Evolutionary conservation across 92 coral and sea anemone genomes (phyloP), one percentile per base, ranked within the genome.

Genomic region (Blastomussa wellsi): DNA sequence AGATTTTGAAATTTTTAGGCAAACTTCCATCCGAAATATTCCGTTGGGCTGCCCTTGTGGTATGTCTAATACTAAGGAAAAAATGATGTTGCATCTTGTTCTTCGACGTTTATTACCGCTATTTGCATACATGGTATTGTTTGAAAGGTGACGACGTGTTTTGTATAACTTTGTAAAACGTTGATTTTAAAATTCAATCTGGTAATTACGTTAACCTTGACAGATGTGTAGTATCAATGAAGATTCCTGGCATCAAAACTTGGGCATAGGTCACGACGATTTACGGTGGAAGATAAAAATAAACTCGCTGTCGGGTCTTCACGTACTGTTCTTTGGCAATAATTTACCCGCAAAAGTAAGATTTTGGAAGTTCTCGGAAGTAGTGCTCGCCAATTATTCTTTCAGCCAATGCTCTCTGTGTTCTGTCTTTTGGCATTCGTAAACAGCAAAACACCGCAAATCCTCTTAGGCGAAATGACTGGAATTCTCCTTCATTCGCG

Each of bases 161-260:
- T 70, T 38, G 75, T 28, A 37, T 70, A 36, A 70, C 41, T 70
- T 70, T 70, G 48, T 70, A 36, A 70, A 69, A 37, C 41, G 48
- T 70, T 36, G 75, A 36, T 35, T 36, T 69, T 70, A 70, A 70
- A 70, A 69, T 69, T 38, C 44, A 70, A 36, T 70, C 75, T 70
- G 75, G 28, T 70, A 70, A 70, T 70, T 70, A 70, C 75, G 44
- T 70, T 37, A 35, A 70, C 75, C 15, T 70, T 70, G 26, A 38
- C 75, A 70, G 75, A 70, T 70, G 74, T 68, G 74, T 33, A 36
- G 44, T 68, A 35, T 17, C n/a, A 32, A 68, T 68, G 74, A 68
- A 68, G 74, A 68, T 57, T 57, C 44, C 44, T 67, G 1, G 24
- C 38, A 32, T 29, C 39, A 13, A 31, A 31, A 33, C 36, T 20